phyloP scores from a whole-genome alignment of 2,888 invertebrate species.

The Tortricodes alternella region DNA sequence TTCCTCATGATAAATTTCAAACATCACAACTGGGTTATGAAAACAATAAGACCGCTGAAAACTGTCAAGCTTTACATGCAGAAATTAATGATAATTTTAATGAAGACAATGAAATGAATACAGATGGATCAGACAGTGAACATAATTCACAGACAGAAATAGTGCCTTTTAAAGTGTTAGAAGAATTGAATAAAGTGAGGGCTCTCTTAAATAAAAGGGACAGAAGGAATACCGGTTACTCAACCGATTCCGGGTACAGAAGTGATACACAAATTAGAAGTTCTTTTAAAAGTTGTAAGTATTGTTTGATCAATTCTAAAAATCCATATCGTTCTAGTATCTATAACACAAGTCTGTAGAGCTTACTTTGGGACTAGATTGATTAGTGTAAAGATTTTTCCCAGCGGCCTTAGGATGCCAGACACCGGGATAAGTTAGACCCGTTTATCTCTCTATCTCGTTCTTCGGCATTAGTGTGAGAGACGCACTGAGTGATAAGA shows the following conservation, averaged over 20 bases:
- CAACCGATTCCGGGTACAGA: slow-evolving; percentile 59
- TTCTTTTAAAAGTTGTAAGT: slow-evolving; percentile 44
- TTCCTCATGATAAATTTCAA: not conserved
- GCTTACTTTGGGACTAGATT: too few relatives aligned
- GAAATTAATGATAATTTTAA: slow-evolving; percentile 19
- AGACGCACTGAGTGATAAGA: too few relatives aligned
- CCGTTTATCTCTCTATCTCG: too few relatives aligned
- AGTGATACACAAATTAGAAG: slow-evolving; percentile 54
- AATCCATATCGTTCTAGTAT: too few relatives aligned
- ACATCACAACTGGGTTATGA: not conserved
- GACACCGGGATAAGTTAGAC: too few relatives aligned
- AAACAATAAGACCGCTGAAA: not conserved
- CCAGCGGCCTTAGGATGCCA: too few relatives aligned
- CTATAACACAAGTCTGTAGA: too few relatives aligned
- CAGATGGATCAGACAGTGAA: slow-evolving; percentile 35
- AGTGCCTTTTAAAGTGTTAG: slow-evolving; percentile 65
- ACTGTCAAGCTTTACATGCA: too few relatives aligned
- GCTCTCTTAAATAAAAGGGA: slow-evolving; percentile 10
- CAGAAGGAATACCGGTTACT: slow-evolving; percentile 37
- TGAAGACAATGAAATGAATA: slow-evolving; percentile 31
- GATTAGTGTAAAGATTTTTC: too few relatives aligned
- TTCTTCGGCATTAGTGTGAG: too few relatives aligned
- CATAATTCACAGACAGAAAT: slow-evolving; percentile 39
- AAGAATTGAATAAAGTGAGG: slow-evolving; percentile 43
- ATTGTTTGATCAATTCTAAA: too few relatives aligned